Conservation (phyloP, 2,113 vertebrate genomes). For the Lathamus discolor region DNA sequence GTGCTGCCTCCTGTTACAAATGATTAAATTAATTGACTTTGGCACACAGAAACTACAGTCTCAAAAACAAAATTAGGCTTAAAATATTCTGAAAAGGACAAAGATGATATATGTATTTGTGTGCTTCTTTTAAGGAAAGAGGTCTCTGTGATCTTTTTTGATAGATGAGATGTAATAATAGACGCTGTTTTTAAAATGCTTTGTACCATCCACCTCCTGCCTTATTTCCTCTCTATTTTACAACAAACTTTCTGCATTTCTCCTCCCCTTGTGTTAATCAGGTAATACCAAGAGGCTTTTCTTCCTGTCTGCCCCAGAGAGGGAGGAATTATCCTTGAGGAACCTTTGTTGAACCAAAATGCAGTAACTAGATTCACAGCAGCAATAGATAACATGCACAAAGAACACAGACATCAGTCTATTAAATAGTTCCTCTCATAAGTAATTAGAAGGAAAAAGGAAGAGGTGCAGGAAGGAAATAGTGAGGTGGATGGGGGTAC, state of each 20-base stretch:
- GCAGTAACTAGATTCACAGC: not conserved
- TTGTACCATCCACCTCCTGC: not conserved
- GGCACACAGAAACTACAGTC: not conserved
- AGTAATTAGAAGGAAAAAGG: not conserved
- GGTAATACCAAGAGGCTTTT: not conserved
- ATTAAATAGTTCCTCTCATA: not conserved
- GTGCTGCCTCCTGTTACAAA: not conserved
- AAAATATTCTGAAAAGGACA: not conserved
- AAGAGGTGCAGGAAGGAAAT: not conserved
- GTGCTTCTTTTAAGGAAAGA: not conserved
- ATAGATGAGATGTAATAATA: not conserved
- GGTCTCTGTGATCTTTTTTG: not conserved
- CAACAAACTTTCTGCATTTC: not conserved
- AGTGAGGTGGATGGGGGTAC: no score
- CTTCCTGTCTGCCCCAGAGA: not conserved
- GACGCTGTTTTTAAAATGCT: accelerated
- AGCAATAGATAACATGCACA: accelerated
- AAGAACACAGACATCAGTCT: not conserved
- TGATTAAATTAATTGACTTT: not conserved
- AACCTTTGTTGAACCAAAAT: not conserved
- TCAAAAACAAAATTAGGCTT: not conserved
- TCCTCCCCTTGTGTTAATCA: not conserved
- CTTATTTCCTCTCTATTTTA: not conserved
- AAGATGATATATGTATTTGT: not conserved
- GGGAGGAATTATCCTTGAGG: not conserved